Evolutionary conservation across 2,797 vertebrate species (phyloP), one percentile per base, ranked within the genome.

Genomic region (Sciaenops ocellatus): DNA sequence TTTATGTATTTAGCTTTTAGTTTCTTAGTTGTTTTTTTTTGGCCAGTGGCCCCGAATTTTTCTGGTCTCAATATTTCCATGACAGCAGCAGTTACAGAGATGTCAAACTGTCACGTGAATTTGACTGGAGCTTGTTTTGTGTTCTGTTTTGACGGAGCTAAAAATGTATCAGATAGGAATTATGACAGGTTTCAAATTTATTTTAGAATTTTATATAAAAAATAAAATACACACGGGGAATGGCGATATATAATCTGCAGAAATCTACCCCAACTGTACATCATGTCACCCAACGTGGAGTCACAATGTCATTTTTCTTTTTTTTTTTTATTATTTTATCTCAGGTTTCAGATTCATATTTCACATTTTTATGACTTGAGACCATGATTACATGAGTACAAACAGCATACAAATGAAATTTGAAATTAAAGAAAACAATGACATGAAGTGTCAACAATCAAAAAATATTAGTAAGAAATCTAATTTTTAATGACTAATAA

Each of bases 21-120:
- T 57, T 56, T 55, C 13, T 34, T 20, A 6, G 6, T 34, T 38
- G 9, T 38, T 17, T 9, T 70, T 54, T 77, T 74, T 65, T 66
- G 56, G 61, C 48, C 44, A 41, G 47, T 55, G 24, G 59, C 15
- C 55, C 7, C 6, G 3, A 66, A 59, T 17, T 51, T 80, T 85
- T 63, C 11, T 46, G 15, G 44, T 56, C 6, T 69, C 60, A 30
- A 52, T 62, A 70, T 74, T 62, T 76, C 47, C 26, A 55, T 64
- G 75, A 67, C 73, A 78, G 78, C 69, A 76, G 66, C 66, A 76
- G 47, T 83, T 81, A 55, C 26, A 1, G 52, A 71, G 57, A 57
- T 69, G 81, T 76, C 78, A 72, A 69, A 38, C 78, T 82, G 74
- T 84, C 79, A 75, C 18, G 41, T 72, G 75, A 68, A 77, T 76